Evolutionary conservation across 2,113 vertebrate species (phyloP).

Genomic region (Bubo bubo): DNA sequence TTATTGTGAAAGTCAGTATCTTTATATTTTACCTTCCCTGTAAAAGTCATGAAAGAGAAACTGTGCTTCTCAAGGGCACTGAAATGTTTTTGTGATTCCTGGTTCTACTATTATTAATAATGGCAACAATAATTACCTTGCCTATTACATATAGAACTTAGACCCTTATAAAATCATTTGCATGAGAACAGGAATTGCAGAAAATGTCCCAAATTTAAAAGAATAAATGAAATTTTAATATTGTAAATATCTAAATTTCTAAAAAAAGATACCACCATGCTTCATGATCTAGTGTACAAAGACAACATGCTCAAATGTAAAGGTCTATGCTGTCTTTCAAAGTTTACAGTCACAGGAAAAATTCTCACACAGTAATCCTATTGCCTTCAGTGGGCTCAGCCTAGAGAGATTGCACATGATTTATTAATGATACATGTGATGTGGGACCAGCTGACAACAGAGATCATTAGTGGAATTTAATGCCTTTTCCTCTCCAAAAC

Average conservation of each 20-base stretch:
- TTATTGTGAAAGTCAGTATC: neutral
- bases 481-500: neutral
- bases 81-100: neutral
- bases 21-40: neutral
- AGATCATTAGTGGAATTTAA: neutral
- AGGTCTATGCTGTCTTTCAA: neutral
- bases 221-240: neutral
- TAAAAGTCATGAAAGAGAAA: neutral
- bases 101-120: neutral
- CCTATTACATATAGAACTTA: neutral
- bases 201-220: neutral
- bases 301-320: neutral
- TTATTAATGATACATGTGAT: neutral
- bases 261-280: neutral
- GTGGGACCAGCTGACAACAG: neutral
- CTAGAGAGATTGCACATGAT: neutral
- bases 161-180: neutral
- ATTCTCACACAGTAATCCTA: neutral
- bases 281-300: neutral
- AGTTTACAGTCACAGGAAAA: neutral
- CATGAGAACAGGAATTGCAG: neutral
- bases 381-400: neutral
- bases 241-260: neutral
- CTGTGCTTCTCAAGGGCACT: neutral
- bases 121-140: neutral